Evolutionary conservation across 2,113 vertebrate species (phyloP).

Genomic region (Cinclus mexicanus): DNA sequence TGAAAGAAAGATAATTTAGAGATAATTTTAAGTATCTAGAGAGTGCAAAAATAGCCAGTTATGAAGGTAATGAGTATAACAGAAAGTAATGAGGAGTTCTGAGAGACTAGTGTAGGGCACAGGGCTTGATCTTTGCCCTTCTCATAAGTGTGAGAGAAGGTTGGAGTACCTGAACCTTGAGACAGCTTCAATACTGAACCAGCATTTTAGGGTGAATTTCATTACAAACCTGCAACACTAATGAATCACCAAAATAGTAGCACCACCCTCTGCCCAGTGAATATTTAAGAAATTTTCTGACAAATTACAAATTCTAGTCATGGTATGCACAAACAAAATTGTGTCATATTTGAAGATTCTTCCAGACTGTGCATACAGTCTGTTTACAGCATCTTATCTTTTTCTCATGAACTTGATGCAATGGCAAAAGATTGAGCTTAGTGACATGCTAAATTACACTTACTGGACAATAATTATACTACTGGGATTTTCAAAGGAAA

Average conservation of each 20-base stretch:
- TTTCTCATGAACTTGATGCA: not conserved
- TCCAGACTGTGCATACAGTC: not conserved
- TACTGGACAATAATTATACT: not conserved
- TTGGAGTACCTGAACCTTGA: not conserved
- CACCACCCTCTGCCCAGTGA: not conserved
- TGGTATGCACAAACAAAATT: not conserved
- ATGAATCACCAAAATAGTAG: not conserved
- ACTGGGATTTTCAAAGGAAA: not conserved
- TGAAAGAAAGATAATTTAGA: not conserved
- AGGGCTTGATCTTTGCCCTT: constrained; percentile 16
- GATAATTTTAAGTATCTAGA: not conserved
- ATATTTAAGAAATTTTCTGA: not conserved
- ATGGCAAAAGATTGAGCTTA: not conserved
- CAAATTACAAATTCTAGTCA: not conserved
- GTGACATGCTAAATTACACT: not conserved
- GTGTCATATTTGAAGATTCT: not conserved
- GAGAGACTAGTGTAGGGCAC: not conserved
- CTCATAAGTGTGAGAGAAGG: not conserved
- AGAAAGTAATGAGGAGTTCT: constrained; percentile 19
- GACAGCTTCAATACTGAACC: not conserved
- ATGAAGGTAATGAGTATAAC: not conserved
- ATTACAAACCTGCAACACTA: not conserved
- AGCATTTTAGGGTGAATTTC: not conserved
- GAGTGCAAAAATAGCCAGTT: not conserved
- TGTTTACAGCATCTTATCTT: not conserved